Percentiles rank a stretch among this genome's conserved stretches.
phyloP scores from a whole-genome alignment of 2,797 vertebrate species.

The Enteromius anoplus region DNA sequence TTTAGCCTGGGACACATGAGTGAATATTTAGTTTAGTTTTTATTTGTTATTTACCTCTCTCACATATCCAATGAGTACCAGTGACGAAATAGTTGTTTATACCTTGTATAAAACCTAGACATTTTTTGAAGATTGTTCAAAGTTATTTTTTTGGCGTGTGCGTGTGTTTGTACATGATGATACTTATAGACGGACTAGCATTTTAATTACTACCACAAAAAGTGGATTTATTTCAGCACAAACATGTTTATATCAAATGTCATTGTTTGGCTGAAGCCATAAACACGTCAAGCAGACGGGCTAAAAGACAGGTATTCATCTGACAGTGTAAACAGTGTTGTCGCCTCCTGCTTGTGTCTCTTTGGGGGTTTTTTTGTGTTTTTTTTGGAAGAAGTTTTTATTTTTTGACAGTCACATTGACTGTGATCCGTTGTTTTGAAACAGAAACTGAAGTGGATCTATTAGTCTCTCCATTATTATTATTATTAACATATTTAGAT shows the following conservation, averaged over 20 bases:
- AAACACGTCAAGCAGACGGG: slow-evolving; percentile 52
- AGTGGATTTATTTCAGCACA: slow-evolving; percentile 54
- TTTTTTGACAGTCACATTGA: slow-evolving; percentile 48
- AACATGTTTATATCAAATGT: slow-evolving; percentile 47
- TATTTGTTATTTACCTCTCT: neutral
- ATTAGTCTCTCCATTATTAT: neutral
- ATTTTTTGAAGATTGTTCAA: neutral
- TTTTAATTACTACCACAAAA: slow-evolving; percentile 31
- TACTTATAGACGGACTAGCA: neutral
- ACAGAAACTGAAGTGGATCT: slow-evolving; percentile 16
- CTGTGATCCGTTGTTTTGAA: slow-evolving; percentile 19
- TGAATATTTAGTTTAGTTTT: neutral
- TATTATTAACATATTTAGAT: slow-evolving; percentile 31
- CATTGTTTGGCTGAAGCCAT: slow-evolving; percentile 43
- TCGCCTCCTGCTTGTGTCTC: slow-evolving; percentile 47
- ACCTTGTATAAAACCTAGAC: neutral
- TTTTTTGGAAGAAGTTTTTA: slow-evolving; percentile 20
- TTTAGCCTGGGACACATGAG: neutral
- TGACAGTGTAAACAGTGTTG: slow-evolving; percentile 45
- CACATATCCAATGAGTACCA: neutral
- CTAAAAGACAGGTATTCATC: slow-evolving; percentile 49
- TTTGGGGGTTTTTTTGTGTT: neutral
- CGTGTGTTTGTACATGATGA: neutral
- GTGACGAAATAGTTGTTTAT: neutral
- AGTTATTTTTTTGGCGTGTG: neutral